Base-by-base conservation (phyloP, 1,140 invertebrate genomes). In the Prorops nasuta region DNA sequence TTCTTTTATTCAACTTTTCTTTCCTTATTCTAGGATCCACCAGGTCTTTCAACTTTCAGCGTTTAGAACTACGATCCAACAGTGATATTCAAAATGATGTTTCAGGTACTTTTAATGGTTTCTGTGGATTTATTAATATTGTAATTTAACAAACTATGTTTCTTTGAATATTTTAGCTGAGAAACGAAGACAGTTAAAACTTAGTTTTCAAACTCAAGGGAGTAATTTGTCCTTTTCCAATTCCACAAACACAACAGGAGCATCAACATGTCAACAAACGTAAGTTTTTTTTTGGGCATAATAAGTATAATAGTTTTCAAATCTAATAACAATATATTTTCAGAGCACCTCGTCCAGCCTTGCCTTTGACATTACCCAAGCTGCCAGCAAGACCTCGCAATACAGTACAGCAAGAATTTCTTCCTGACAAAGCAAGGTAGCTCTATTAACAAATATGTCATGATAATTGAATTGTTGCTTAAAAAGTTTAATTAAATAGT, bases 381-480 rank as follows among this genome's bases (percentile, higher is more conserved):
- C 63, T 77, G 58, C 71, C 73, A 60, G 60, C 64, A 45, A 75
- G 65, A 70, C 60, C 70, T 38, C 61, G 68, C 44, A 52, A 62
- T 16, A 59, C 60, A 48, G 45, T 66, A 48, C 63, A 60, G 56
- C 66, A 54, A 63, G 67, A 68, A 54, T 66, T 69, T 63, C 64
- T 72, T 65, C 76, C 76, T 38, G 77, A 79, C 49, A 79, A 76
- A 68, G 63, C 77, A 50, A 74, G 77, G 76, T 78, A 64, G 12
- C 15, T 2, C 10, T 34, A 28, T 32, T 7, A 0, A 3, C 12
- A 42, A 17, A 22, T 34, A 35, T 28, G 17, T 49, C 1, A 35
- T 38, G 17, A 36, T 12, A 21, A 17, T 39, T 28, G 7, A 38
- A 36, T 45, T 46, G 22, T 17, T 52, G 44, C 3, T 19, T 24